Evolutionary conservation across 2,113 vertebrate species (phyloP).

Genomic region (Ciconia stormi): DNA sequence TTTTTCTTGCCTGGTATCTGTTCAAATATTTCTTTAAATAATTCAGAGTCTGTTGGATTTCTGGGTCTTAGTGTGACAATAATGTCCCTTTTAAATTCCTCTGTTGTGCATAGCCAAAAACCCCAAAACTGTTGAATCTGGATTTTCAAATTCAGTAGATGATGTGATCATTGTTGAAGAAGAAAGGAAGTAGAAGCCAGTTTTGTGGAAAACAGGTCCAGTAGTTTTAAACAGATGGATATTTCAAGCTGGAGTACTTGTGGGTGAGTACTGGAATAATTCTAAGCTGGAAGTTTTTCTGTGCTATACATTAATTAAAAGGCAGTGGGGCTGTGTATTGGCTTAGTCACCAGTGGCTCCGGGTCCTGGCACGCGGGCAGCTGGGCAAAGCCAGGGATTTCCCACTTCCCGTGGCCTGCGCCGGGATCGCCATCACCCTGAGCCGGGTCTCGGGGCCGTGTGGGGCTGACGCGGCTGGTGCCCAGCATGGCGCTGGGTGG

Average conservation of each 20-base stretch:
- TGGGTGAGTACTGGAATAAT: background rate
- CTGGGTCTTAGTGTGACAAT: background rate
- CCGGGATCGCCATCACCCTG: rapidly evolving
- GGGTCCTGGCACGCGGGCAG: background rate
- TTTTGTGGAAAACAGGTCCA: background rate
- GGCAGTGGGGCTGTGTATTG: rapidly evolving
- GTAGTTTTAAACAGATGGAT: background rate
- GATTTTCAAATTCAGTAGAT: background rate
- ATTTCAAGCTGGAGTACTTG: background rate
- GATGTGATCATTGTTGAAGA: background rate
- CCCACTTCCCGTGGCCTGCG: rapidly evolving
- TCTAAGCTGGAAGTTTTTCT: background rate
- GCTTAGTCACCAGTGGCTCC: rapidly evolving
- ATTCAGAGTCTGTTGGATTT: background rate
- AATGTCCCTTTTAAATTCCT: background rate
- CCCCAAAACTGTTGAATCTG: background rate
- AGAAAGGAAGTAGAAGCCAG: background rate
- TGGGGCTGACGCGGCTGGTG: rapidly evolving
- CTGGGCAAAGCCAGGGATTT: background rate
- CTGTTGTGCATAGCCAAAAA: background rate
- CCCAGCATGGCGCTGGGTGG: rapidly evolving
- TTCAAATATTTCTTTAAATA: background rate
- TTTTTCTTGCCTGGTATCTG: background rate
- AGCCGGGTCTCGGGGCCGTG: rapidly evolving
- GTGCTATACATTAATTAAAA: background rate